Conservation (phyloP, 2,113 vertebrate species). For the Zapornia atra region DNA sequence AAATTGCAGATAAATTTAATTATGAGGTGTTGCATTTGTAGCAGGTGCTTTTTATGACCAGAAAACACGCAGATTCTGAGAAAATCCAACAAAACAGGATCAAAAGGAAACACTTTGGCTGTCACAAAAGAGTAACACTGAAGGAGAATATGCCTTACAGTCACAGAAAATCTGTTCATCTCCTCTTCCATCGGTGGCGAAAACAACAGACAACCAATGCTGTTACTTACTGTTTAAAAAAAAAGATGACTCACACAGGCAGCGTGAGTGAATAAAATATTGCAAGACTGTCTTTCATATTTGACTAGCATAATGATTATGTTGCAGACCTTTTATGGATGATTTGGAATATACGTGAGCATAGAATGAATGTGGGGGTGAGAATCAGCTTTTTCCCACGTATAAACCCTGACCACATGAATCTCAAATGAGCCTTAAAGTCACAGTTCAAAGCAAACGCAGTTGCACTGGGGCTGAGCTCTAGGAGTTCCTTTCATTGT, state of each 20-base stretch:
- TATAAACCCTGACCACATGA: neutral
- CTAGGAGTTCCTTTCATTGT: neutral
- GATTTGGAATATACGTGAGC: neutral
- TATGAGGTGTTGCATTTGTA: neutral
- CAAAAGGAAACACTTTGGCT: neutral
- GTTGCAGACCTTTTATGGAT: constrained; percentile 37
- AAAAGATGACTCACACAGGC: constrained; percentile 28
- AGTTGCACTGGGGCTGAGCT: neutral
- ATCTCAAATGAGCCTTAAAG: neutral
- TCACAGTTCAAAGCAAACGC: neutral
- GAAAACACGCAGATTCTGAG: neutral
- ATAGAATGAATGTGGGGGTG: neutral
- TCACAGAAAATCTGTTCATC: neutral
- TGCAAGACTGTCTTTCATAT: constrained; percentile 1
- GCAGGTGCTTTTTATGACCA: neutral
- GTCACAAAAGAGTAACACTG: neutral
- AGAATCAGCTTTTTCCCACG: neutral
- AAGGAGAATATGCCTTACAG: neutral
- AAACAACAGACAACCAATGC: neutral
- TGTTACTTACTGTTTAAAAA: neutral
- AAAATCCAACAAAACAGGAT: neutral
- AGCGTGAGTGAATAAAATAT: neutral
- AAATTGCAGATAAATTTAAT: neutral
- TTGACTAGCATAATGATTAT: neutral
- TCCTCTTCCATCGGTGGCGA: neutral